A percentile compares a stretch with the other conserved stretches of the same genome.
These are phyloP conservation scores for Lucifuga dentata DNA, from an alignment of 2,113 vertebrate species.

Conservation along the genomic window DNA sequence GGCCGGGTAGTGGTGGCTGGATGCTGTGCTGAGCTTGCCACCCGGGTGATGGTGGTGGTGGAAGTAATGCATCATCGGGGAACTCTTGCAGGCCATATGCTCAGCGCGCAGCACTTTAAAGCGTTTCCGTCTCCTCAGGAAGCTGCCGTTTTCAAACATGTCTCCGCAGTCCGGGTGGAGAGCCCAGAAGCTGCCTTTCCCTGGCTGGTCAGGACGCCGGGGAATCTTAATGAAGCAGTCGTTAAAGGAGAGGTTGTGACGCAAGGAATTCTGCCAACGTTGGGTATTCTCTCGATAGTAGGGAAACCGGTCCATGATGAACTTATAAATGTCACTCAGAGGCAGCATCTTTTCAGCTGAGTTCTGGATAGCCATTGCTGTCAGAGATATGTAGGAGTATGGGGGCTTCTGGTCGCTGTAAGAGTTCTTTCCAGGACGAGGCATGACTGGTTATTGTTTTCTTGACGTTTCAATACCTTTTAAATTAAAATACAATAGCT, in stretches of 20 bases:
- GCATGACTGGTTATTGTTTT: conserved; percentile 77
- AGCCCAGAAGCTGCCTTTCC: conserved; percentile 95
- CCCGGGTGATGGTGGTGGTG: conserved; percentile 86
- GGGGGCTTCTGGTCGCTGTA: conserved; percentile 98
- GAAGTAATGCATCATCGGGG: conserved; percentile 89
- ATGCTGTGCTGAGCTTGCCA: conserved; percentile 74
- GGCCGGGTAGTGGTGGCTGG: no score
- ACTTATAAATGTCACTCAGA: conserved; percentile 95
- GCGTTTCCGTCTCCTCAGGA: conserved; percentile 90
- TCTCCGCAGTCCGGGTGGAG: conserved; percentile 94
- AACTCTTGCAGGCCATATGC: conserved; percentile 85
- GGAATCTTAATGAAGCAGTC: conserved; percentile 97
- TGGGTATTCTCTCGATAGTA: conserved; percentile 96
- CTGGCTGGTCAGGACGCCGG: conserved; percentile 91
- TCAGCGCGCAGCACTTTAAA: conserved; percentile 92
- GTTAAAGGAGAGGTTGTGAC: conserved; percentile 94
- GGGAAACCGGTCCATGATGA: conserved; percentile 95
- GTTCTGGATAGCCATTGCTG: conserved; percentile 97
- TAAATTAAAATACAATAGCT: conserved; percentile 14
- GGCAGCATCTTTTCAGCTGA: conserved; percentile 95
- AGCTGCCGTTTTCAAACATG: conserved; percentile 96
- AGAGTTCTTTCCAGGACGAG: conserved; percentile 96
- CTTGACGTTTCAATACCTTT: conserved; percentile 22
- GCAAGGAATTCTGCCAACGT: conserved; percentile 93
- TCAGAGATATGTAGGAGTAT: conserved; percentile 96